phyloP scores from a whole-genome alignment of 2,797 vertebrate species.

The Apogon talboti region DNA sequence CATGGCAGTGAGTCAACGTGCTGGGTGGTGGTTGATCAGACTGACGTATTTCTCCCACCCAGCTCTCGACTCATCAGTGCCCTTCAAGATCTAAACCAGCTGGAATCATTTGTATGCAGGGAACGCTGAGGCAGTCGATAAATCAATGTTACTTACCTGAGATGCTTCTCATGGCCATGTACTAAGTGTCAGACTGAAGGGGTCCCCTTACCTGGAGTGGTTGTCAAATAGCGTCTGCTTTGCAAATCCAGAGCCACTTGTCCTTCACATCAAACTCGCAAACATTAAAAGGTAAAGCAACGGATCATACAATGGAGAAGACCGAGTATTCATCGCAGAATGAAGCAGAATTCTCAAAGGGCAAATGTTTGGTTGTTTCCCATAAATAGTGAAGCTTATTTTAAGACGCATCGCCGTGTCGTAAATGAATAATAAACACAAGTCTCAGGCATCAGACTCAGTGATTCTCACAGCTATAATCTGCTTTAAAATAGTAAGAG shows the following conservation, averaged over 20 bases:
- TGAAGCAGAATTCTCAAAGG: too few species aligned
- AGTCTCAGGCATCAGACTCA: constrained; percentile 2
- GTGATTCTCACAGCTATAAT: constrained; percentile 34
- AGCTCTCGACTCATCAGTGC: constrained; percentile 29
- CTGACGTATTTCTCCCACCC: constrained; percentile 46
- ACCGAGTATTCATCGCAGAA: too few species aligned
- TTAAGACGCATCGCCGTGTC: neutral
- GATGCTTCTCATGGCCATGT: constrained; percentile 2
- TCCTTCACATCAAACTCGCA: constrained; percentile 16
- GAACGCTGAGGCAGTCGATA: constrained; percentile 12
- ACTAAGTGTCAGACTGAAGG: constrained; percentile 14
- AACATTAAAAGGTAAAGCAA: neutral
- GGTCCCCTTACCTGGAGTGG: constrained; percentile 4
- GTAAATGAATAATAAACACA: constrained; percentile 9
- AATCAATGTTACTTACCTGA: constrained; percentile 45
- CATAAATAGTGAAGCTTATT: too few species aligned
- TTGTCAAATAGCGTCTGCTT: constrained; percentile 30
- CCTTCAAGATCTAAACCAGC: constrained; percentile 45
- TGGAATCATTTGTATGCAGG: constrained; percentile 30
- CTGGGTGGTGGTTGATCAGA: constrained; percentile 34
- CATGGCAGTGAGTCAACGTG: constrained; percentile 48
- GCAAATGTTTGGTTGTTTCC: neutral
- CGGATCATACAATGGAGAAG: too few species aligned
- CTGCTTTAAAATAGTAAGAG: constrained; percentile 33
- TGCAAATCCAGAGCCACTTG: constrained; percentile 6